Base-by-base conservation (phyloP, 2,113 vertebrate species). In the Enhydra lutris region DNA sequence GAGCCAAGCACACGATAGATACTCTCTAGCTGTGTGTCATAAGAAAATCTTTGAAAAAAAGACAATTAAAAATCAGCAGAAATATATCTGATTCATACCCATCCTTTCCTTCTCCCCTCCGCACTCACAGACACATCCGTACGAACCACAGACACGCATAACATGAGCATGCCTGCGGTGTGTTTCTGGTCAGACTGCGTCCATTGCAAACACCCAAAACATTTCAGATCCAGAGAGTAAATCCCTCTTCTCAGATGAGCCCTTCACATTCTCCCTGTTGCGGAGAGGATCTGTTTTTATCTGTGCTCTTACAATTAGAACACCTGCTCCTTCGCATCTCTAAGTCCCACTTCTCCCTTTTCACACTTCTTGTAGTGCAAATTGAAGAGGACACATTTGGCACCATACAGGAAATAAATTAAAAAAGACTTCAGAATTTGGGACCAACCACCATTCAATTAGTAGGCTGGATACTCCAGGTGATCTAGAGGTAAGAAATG, bases 301-400 rank as follows among this genome's bases (percentile, higher is more conserved):
- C 57, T 84, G 61, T 97, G 80, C 50, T 97, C 98, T 98, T 98
- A 96, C 97, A 94, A 61, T 97, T 89, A 82, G 67, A 96, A 96
- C 71, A 96, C 97, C 96, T 96, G 94, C 0, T 65, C 88, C 82
- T 96, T 97, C 93, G 94, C 93, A 93, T 96, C 71, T 91, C 80
- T 81, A 97, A 97, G 89, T 96, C 91, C 93, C 78, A 42, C 91
- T 92, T 79, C 73, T 96, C 88, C 65, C n/a, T 34, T 92, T 90
- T 84, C 63, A 91, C 57, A 87, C 96, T 84, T 93, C 63, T 95
- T 97, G 82, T 94, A 96, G 94, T 88, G 69, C 47, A 96, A 98
- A 98, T 98, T 98, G 98, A 97, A 81, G 52, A 47, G 61, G 84
- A 84, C 57, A n/a, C 42, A 52, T 36, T 50, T 0, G 91, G 87